Conservation (phyloP, 2,113 vertebrate genomes). For the Corythaixoides concolor region DNA sequence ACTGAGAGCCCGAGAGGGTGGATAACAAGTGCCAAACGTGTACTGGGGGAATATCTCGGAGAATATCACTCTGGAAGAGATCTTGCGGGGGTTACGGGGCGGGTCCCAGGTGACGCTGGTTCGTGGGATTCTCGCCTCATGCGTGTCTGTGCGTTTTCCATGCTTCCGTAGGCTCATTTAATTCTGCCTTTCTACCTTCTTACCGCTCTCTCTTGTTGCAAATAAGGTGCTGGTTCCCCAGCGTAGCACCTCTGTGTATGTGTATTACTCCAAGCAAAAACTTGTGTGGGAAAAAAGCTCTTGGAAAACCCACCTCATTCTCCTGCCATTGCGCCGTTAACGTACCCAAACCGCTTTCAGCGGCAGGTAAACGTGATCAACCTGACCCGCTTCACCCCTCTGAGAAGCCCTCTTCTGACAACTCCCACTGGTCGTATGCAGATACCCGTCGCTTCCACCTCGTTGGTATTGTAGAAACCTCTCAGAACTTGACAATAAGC, state of each 20-base stretch:
- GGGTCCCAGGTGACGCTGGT: neutral
- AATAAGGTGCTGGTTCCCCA: neutral
- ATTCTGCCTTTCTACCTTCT: neutral
- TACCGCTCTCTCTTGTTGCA: neutral
- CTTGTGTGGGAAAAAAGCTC: neutral
- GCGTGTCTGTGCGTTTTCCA: neutral
- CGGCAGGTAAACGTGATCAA: neutral
- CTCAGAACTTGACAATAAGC: neutral
- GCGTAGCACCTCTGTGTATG: too few relatives aligned
- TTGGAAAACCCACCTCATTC: neutral
- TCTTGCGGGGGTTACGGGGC: neutral
- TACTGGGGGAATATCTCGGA: neutral
- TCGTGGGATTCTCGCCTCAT: neutral
- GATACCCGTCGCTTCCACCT: rapidly evolving
- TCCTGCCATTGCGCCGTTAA: neutral
- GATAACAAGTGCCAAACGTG: neutral
- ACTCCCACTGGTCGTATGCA: too few relatives aligned
- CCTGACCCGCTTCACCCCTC: neutral
- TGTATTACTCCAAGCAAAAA: neutral
- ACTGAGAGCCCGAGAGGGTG: neutral
- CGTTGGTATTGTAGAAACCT: neutral
- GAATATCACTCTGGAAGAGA: neutral
- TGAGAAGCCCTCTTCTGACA: neutral
- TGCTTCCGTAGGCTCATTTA: neutral
- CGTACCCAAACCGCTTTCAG: neutral